Evolutionary conservation across 2,888 invertebrate genomes (phyloP).

Genomic region (Apeira syringaria): DNA sequence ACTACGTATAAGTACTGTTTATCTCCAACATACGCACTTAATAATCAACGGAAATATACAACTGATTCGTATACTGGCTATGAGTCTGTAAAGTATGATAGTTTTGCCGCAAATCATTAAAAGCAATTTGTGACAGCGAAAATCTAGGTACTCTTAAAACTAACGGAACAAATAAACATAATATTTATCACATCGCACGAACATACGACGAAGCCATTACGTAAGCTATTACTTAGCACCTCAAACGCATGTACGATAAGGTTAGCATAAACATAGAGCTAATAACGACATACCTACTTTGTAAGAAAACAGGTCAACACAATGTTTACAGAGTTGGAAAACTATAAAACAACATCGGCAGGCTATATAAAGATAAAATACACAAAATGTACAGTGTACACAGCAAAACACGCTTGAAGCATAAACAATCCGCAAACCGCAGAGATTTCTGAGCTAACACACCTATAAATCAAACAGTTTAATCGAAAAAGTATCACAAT

Average conservation of each 20-base stretch:
- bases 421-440: slow-evolving; percentile 20
- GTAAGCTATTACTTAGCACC: slow-evolving; percentile 30
- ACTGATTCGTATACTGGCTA: neutral
- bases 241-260: slow-evolving; percentile 25
- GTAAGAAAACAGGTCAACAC: slow-evolving; percentile 24
- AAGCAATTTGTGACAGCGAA: no score
- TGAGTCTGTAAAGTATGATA: no score
- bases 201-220: slow-evolving; percentile 21
- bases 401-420: slow-evolving; percentile 11
- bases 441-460: slow-evolving; percentile 20
- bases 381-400: slow-evolving; percentile 21
- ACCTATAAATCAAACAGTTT: slow-evolving; percentile 21
- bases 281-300: slow-evolving; percentile 25
- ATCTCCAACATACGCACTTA: no score
- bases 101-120: no score
- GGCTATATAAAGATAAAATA: slow-evolving; percentile 28
- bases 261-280: slow-evolving; percentile 26
- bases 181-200: slow-evolving; percentile 8
- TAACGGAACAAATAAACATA: slow-evolving; percentile 8
- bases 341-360: slow-evolving; percentile 24
- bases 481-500: slow-evolving; percentile 15
- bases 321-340: slow-evolving; percentile 24
- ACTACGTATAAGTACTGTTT: no score
- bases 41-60: neutral
- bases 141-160: no score